Evolutionary conservation across 2,113 vertebrate genomes (phyloP).

Genomic region (Oophaga pumilio): DNA sequence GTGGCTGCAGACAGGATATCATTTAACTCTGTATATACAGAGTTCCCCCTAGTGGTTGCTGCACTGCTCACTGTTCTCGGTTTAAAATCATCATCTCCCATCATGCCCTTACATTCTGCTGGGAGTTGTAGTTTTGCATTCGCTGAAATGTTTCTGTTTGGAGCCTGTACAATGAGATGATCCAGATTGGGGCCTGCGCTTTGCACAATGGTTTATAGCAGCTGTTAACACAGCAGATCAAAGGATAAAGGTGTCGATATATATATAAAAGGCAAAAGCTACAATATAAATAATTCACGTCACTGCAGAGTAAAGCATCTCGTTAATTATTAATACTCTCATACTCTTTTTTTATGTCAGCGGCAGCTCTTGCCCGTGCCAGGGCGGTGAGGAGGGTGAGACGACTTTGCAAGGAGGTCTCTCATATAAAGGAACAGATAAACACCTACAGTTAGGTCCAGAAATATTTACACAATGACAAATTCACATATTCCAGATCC

Average conservation of each 20-base stretch:
- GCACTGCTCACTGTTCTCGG: too few relatives aligned
- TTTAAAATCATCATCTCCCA: too few relatives aligned
- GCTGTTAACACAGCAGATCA: not conserved
- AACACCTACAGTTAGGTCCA: too few relatives aligned
- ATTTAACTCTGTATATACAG: too few relatives aligned
- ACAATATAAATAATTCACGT: constrained; percentile 32
- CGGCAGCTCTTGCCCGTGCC: not conserved
- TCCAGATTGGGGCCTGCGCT: not conserved
- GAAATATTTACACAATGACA: too few relatives aligned
- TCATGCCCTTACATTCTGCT: too few relatives aligned
- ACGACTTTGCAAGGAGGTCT: not conserved
- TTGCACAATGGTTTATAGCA: not conserved
- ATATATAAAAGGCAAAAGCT: constrained; percentile 3
- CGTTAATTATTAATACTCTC: constrained; percentile 37
- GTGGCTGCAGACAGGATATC: too few relatives aligned
- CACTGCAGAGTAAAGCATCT: constrained; percentile 32
- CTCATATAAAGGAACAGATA: not conserved
- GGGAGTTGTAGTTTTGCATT: too few relatives aligned
- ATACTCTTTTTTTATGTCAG: constrained; percentile 2
- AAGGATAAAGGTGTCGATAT: not conserved
- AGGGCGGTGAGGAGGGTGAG: not conserved
- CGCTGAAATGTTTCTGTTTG: too few relatives aligned
- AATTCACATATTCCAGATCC: too few relatives aligned
- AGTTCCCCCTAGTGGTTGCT: too few relatives aligned
- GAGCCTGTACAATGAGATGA: not conserved